phyloP scores from a whole-genome alignment of 2,888 invertebrate genomes.

The Hirtodrosophila trivittata region DNA sequence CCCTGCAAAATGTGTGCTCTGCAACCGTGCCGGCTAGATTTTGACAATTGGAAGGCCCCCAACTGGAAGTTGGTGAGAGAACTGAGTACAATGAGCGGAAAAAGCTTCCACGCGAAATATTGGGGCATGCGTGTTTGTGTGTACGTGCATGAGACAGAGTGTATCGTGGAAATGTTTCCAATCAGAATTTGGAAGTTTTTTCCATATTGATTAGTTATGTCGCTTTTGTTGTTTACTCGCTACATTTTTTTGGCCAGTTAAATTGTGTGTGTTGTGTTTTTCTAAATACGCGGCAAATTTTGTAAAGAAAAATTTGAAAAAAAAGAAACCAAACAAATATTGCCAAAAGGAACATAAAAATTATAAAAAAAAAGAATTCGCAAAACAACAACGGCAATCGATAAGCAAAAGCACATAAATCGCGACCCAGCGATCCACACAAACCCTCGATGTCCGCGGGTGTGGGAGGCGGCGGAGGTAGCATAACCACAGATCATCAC shows the following conservation, averaged over 20 bases:
- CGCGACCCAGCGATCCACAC: conserved; percentile 68
- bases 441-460: conserved; percentile 81
- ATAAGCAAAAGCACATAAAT: conserved; percentile 44
- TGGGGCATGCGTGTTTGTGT: conserved; percentile 61
- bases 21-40: conserved; percentile 55
- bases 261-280: conserved; percentile 66
- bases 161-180: conserved; percentile 63
- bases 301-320: conserved; percentile 26
- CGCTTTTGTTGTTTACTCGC: conserved; percentile 83
- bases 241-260: conserved; percentile 76
- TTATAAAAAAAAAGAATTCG: conserved; percentile 16
- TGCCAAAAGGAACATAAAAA: conserved; percentile 18
- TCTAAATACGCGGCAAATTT: conserved; percentile 55
- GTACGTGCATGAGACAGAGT: conserved; percentile 44
- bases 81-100: conserved; percentile 31
- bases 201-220: conserved; percentile 84
- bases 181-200: conserved; percentile 79
- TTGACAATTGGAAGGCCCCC: conserved; percentile 56
- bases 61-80: conserved; percentile 38
- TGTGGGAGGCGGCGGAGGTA: conserved; percentile 83
- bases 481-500: conserved; percentile 82
- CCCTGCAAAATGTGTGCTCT: conserved; percentile 16
- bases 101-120: conserved; percentile 58
- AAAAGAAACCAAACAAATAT: conserved; percentile 20
- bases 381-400: conserved; percentile 19